phyloP scores from a whole-genome alignment of 2,797 vertebrate species.

The Sparus aurata region DNA sequence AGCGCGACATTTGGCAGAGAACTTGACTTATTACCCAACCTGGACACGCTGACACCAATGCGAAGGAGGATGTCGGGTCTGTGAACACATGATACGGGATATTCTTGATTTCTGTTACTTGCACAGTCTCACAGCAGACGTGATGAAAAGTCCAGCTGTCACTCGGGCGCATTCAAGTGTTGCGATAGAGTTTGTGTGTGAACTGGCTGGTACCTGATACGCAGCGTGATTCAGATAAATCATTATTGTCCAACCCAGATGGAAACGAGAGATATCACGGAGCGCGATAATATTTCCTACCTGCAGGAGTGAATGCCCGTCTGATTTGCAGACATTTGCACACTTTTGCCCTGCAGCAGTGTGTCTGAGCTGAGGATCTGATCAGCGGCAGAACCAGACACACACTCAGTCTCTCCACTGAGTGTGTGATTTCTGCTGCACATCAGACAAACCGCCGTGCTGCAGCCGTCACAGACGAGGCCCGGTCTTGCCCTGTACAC shows the following conservation, averaged over 20 bases:
- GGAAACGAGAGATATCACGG: slow-evolving; percentile 9
- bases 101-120: slow-evolving; percentile 34
- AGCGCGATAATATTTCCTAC: not conserved
- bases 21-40: not conserved
- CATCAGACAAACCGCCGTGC: slow-evolving; percentile 26
- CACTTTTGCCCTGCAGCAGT: not conserved
- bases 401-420: slow-evolving; percentile 31
- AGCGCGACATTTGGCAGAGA: not conserved
- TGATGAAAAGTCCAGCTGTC: slow-evolving; percentile 31
- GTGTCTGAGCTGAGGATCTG: not conserved
- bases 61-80: not conserved
- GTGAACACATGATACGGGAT: slow-evolving; percentile 22
- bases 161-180: not conserved
- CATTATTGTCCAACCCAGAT: slow-evolving; percentile 58
- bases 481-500: slow-evolving; percentile 52
- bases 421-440: slow-evolving; percentile 27
- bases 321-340: slow-evolving; percentile 7
- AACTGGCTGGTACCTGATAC: slow-evolving; percentile 35
- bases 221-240: slow-evolving; percentile 40
- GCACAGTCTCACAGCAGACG: not conserved
- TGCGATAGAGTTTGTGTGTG: not conserved
- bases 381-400: slow-evolving; percentile 27
- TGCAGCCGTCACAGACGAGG: slow-evolving; percentile 29
- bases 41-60: not conserved
- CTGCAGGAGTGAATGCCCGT: not conserved